Conservation (phyloP, 2,113 vertebrate species). For the Synodontis membranacea region DNA sequence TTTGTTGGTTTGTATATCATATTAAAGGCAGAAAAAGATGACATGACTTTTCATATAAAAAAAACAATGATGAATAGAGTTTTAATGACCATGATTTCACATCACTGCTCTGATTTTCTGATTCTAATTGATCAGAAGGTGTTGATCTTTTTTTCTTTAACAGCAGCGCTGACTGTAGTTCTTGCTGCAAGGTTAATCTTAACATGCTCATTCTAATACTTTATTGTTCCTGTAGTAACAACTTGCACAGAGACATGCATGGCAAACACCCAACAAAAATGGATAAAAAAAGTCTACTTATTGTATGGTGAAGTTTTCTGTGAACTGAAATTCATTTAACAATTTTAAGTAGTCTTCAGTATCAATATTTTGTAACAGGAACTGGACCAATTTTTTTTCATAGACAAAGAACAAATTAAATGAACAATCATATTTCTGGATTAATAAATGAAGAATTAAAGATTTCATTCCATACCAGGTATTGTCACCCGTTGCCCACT, state of each 20-base stretch:
- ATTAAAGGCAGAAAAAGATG: neutral
- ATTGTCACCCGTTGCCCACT: slow-evolving; percentile 61
- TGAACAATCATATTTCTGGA: neutral
- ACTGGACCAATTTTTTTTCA: neutral
- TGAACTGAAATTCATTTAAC: neutral
- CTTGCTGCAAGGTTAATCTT: neutral
- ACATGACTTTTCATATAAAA: neutral
- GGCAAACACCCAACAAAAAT: neutral
- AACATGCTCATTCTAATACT: neutral
- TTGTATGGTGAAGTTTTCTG: neutral
- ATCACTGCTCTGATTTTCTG: neutral
- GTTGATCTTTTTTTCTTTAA: neutral
- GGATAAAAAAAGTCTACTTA: neutral
- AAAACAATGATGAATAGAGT: neutral
- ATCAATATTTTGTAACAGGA: neutral
- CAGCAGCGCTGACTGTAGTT: neutral
- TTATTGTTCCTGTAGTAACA: neutral
- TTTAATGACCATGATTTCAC: neutral
- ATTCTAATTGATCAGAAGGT: neutral
- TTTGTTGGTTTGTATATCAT: neutral
- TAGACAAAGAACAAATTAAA: neutral
- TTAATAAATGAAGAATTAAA: neutral
- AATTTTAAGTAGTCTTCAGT: neutral
- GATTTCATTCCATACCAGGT: slow-evolving; percentile 37
- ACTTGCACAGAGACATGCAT: neutral